These are phyloP conservation scores for Drosophila neoperkinsi DNA, from an alignment of 2,888 invertebrate genomes.

Conservation along the genomic window DNA sequence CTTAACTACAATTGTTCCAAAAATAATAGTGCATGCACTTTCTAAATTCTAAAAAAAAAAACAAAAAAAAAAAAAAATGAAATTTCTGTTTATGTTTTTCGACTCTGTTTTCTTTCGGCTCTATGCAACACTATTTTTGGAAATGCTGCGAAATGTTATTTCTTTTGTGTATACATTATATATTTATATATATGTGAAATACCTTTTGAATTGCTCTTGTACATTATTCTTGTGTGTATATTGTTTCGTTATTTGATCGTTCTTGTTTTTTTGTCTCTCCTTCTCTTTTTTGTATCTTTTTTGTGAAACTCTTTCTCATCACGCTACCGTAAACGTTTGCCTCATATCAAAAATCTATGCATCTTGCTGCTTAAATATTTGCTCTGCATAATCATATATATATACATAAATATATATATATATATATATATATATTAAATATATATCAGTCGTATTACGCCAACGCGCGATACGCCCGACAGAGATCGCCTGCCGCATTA, in stretches of 20 bases:
- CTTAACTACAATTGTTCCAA: conserved; percentile 20
- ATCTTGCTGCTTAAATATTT: conserved; percentile 74
- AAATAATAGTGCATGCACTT: conserved; percentile 58
- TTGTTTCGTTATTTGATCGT: conserved; percentile 74
- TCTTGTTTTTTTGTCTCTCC: conserved; percentile 70
- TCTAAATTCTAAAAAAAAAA: conserved; percentile 40
- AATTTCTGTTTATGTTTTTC: conserved; percentile 27
- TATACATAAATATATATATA: conserved; percentile 5
- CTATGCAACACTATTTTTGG: conserved; percentile 59
- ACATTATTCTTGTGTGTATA: conserved; percentile 41
- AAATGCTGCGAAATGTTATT: conserved; percentile 69
- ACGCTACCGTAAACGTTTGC: conserved; percentile 75
- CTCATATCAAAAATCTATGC: conserved; percentile 70
- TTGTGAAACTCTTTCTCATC: conserved; percentile 60
- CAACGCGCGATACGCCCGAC: conserved; percentile 93
- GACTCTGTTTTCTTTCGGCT: conserved; percentile 36
- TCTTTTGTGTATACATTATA: conserved; percentile 34
- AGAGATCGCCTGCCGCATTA: conserved; percentile 93
- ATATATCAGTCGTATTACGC: conserved; percentile 92
- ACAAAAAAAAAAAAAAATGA: conserved; percentile 3
- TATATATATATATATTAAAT: conserved; percentile 15
- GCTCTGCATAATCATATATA: conserved; percentile 45
- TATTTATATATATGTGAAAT: conserved; percentile 2
- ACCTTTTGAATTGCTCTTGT: conserved; percentile 22
- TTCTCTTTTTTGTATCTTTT: conserved; percentile 72